Conservation (phyloP, 1,140 invertebrate genomes). For the Pararge aegeria region DNA sequence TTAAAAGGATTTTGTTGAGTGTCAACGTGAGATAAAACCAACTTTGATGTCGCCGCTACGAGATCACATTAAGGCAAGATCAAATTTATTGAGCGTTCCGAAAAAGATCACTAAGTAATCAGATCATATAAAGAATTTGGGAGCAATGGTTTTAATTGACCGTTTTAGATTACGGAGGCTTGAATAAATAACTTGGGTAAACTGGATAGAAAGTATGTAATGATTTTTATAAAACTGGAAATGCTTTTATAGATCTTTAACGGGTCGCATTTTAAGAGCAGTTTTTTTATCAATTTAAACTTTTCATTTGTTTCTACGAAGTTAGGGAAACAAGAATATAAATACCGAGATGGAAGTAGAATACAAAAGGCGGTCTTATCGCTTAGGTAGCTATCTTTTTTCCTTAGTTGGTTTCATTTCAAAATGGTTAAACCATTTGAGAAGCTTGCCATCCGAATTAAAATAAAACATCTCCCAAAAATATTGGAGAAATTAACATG, state of each 20-base stretch:
- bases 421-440: too few species aligned
- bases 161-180: slow-evolving; percentile 21
- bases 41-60: slow-evolving; percentile 53
- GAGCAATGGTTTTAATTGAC: slow-evolving; percentile 25
- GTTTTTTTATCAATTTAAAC: too few species aligned
- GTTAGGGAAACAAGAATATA: too few species aligned
- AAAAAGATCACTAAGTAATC: slow-evolving; percentile 25
- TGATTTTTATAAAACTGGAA: background rate
- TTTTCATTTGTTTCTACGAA: too few species aligned
- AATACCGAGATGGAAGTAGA: too few species aligned
- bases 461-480: too few species aligned
- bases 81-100: slow-evolving; percentile 27
- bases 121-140: slow-evolving; percentile 26
- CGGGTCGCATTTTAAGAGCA: background rate
- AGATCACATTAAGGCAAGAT: slow-evolving; percentile 32
- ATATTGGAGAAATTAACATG: too few species aligned
- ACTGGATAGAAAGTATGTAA: background rate
- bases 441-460: too few species aligned
- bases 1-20: slow-evolving; percentile 75
- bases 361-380: too few species aligned
- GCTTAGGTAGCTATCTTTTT: too few species aligned
- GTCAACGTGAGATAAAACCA: slow-evolving; percentile 62
- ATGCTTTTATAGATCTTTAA: background rate
- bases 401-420: too few species aligned
- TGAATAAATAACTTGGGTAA: background rate